phyloP scores from a whole-genome alignment of 2,888 invertebrate genomes.

The Drosophila sordidapex region DNA sequence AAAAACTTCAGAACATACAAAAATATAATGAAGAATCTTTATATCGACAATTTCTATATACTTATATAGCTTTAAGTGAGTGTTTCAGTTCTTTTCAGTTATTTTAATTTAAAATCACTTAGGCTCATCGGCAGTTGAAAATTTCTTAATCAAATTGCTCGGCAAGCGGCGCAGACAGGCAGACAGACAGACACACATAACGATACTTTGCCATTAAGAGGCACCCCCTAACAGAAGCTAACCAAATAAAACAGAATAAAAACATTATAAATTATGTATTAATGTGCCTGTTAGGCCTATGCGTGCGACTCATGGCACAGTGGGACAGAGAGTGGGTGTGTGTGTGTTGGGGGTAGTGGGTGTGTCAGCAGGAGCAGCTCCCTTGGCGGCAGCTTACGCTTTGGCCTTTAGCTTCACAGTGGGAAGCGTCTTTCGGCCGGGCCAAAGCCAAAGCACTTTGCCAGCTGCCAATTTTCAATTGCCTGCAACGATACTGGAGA shows the following conservation, averaged over 20 bases:
- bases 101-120: constrained; percentile 38
- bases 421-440: constrained; percentile 22
- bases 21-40: neutral
- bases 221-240: constrained; percentile 1
- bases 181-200: constrained; percentile 1
- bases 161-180: constrained; percentile 1
- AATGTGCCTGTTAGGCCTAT: constrained; percentile 76
- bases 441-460: constrained; percentile 61
- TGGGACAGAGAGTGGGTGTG: constrained; percentile 28
- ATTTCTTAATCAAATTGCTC: constrained; percentile 61
- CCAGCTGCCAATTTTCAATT: constrained; percentile 79
- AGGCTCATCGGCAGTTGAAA: constrained; percentile 24
- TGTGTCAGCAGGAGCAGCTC: constrained; percentile 30
- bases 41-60: neutral
- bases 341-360: constrained; percentile 9
- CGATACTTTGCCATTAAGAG: constrained; percentile 22
- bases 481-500: constrained; percentile 58
- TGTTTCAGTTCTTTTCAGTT: constrained; percentile 8
- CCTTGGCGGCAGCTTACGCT: constrained; percentile 31
- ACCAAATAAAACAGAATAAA: constrained; percentile 63
- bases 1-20: neutral
- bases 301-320: constrained; percentile 26
- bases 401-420: constrained; percentile 38
- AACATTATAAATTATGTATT: constrained; percentile 82
- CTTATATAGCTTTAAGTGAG: neutral